These are phyloP conservation scores for Anthoscopus minutus DNA, from an alignment of 2,113 vertebrate species.

Conservation along the genomic window DNA sequence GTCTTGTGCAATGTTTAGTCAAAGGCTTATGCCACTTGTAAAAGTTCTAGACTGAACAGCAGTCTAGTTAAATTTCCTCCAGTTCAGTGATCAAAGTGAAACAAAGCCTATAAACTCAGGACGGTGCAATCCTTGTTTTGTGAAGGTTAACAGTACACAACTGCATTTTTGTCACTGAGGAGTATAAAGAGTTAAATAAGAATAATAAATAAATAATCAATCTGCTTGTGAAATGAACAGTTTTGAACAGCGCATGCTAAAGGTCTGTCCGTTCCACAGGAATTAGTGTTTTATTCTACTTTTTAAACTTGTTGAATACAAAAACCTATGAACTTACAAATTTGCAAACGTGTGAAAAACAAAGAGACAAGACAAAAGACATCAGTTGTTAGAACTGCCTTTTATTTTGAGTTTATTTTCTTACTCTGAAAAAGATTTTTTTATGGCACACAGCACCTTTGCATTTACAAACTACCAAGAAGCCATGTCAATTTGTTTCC, in stretches of 20 bases:
- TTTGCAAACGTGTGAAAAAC: background rate
- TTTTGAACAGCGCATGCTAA: background rate
- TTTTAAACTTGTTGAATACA: background rate
- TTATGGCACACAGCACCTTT: background rate
- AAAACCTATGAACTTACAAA: background rate
- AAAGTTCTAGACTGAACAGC: background rate
- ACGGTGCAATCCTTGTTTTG: background rate
- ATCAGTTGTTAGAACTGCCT: background rate
- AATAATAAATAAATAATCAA: too few relatives aligned
- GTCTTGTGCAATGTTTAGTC: background rate
- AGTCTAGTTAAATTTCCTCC: background rate
- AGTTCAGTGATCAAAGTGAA: background rate
- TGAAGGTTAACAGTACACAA: background rate
- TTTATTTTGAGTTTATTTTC: slow-evolving; percentile 33
- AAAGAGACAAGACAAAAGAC: background rate
- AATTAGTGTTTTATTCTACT: background rate
- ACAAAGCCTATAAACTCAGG: background rate
- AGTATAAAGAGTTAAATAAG: background rate
- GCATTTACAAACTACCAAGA: background rate
- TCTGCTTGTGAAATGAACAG: background rate
- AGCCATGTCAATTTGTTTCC: background rate
- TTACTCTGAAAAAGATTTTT: slow-evolving; percentile 24
- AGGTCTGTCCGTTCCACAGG: background rate
- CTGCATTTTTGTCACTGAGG: background rate
- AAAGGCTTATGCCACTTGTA: background rate